Conservation (phyloP, 2,113 vertebrate species). For the Rynchops niger region DNA sequence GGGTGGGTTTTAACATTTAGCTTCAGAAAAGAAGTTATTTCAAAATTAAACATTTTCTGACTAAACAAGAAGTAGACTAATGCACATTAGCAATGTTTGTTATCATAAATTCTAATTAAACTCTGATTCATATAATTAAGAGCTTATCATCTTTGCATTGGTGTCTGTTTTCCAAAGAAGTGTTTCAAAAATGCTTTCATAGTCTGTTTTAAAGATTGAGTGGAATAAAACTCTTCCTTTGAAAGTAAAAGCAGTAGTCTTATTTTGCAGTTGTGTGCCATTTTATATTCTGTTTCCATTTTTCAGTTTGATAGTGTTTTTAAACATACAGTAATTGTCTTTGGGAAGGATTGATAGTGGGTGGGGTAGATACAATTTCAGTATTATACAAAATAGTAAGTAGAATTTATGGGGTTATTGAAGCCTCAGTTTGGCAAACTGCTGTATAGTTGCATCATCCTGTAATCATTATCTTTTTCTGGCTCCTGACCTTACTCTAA, state of each 20-base stretch:
- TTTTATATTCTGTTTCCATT: neutral
- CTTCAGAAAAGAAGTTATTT: neutral
- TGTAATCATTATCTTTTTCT: slow-evolving; percentile 69
- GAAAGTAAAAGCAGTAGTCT: neutral
- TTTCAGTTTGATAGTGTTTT: neutral
- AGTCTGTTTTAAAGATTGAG: neutral
- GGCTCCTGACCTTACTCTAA: slow-evolving; percentile 63
- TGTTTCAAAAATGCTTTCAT: neutral
- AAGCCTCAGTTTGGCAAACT: slow-evolving; percentile 51
- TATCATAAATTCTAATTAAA: slow-evolving; percentile 1
- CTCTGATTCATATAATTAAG: slow-evolving; percentile 16
- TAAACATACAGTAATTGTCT: neutral
- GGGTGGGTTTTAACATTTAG: neutral
- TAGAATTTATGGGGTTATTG: slow-evolving; percentile 30
- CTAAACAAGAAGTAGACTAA: neutral
- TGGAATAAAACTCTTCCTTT: neutral
- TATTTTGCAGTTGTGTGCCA: neutral
- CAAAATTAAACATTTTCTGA: slow-evolving; percentile 3
- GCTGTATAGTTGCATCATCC: slow-evolving; percentile 67
- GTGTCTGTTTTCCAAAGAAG: neutral
- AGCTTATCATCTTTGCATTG: neutral
- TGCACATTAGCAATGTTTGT: neutral
- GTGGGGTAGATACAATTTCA: neutral
- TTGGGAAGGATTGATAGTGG: neutral
- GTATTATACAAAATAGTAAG: neutral